phyloP scores from a whole-genome alignment of 2,888 invertebrate species.

The Tetanocera ferruginea region DNA sequence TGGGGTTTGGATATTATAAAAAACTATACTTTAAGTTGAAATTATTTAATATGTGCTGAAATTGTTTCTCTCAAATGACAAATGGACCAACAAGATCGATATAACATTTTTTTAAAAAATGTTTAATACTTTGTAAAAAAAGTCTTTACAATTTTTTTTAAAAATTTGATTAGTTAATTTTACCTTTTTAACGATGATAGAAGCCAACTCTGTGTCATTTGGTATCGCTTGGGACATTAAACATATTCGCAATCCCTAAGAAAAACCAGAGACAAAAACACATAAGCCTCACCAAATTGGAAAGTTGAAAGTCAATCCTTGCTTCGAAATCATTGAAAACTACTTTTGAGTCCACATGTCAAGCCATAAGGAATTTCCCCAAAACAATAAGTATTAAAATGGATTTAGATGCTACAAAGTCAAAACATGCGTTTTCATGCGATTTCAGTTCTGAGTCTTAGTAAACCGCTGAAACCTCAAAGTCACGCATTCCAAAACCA shows the following conservation, averaged over 20 bases:
- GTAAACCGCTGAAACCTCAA: constrained; percentile 9
- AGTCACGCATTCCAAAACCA: constrained; percentile 12
- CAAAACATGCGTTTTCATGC: constrained; percentile 60
- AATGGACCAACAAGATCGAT: no score
- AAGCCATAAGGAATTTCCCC: constrained; percentile 25
- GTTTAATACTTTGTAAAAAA: not conserved
- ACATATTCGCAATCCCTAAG: not conserved
- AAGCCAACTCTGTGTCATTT: not conserved
- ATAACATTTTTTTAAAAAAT: no score
- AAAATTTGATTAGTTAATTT: no score
- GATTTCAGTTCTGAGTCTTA: constrained; percentile 41
- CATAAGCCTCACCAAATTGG: not conserved
- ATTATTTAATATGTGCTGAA: no score
- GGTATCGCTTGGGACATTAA: not conserved
- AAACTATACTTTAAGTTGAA: no score
- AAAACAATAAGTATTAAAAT: not conserved
- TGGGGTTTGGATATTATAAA: no score
- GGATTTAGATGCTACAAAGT: constrained; percentile 51
- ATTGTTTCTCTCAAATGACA: no score
- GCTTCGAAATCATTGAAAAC: constrained; percentile 35
- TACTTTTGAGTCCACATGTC: constrained; percentile 50
- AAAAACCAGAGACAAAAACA: not conserved
- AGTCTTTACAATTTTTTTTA: no score
- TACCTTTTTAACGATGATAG: no score
- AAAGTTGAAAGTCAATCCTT: constrained; percentile 62